Conservation (phyloP, 2,797 vertebrate genomes). For the Xenentodon cancila region DNA sequence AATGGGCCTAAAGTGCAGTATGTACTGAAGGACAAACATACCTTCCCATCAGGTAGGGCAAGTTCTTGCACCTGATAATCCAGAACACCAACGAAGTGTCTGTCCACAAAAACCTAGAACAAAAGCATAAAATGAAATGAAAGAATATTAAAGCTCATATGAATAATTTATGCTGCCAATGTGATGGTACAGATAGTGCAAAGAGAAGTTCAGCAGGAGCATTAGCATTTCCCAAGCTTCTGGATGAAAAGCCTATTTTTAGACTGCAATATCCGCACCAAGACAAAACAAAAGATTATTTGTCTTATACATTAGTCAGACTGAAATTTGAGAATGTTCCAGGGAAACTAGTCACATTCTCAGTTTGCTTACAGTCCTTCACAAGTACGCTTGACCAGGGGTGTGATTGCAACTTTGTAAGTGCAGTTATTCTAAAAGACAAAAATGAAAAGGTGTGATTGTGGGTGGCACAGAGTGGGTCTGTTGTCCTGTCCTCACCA, state of each 20-base stretch:
- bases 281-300: neutral
- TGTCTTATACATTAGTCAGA: constrained; percentile 9
- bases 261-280: neutral
- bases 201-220: neutral
- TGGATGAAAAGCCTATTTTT: neutral
- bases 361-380: constrained; percentile 25
- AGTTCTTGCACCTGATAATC: constrained; percentile 85
- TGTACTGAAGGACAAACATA: constrained; percentile 54
- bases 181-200: neutral
- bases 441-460: constrained; percentile 15
- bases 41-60: constrained; percentile 85
- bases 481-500: constrained; percentile 78
- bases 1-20: constrained; percentile 9
- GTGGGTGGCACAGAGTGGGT: neutral
- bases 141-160: neutral
- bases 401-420: constrained; percentile 27
- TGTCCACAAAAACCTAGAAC: constrained; percentile 89
- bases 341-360: too few species aligned
- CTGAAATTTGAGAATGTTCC: constrained; percentile 3
- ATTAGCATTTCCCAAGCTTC: neutral
- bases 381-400: constrained; percentile 23
- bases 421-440: constrained; percentile 19
- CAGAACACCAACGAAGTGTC: constrained; percentile 85
- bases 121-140: constrained; percentile 13
- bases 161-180: neutral